Evolutionary conservation across 1,140 invertebrate species (phyloP), one percentile per base, ranked within the genome.

Genomic region (Drosophila rhopaloa): DNA sequence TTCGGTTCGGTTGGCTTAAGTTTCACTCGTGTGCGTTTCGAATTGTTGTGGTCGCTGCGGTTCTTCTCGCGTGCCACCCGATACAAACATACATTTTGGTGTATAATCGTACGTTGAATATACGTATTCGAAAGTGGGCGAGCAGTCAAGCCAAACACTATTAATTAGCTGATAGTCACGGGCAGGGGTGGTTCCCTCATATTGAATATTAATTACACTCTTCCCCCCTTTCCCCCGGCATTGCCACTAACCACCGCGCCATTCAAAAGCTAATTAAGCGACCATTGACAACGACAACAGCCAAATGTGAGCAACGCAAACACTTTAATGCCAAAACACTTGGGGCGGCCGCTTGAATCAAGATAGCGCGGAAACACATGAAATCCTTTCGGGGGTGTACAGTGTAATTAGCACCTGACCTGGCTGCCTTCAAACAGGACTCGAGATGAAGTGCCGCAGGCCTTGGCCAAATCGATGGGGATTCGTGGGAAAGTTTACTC

Each of bases 201-300:
- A 86, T 89, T 83, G 83, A 83, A 86, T 86, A 89, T 88, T 88
- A 86, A 86, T 86, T 89, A 89, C 79, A 72, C 79, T 32, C 24
- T 4, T 24, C 24, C 16, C 16, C 16, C 0, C 32, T n/a, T n/a
- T n/a, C 48, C 68, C 58, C 56, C 16, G 53, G 41, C 57, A 29
- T 8, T 44, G 14, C 19, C 13, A 19, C 4, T 11, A 27, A 8
- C 9, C n/a, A 55, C 19, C 9, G 5, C 8, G 27, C 16, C 59
- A 16, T 55, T 47, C 51, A 43, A 63, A 58, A 48, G 60, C 65
- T 82, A 76, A 86, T 86, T 86, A 77, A 72, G 79, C 67, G 66
- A 37, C 65, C 67, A 71, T 71, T 71, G 67, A 57, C 51, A 70
- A 57, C 9, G 50, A 60, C 61, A 76, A 61, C 54, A 62, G 62